Base-by-base conservation (phyloP, 2,797 vertebrate species). In the Poecilia velifera region DNA sequence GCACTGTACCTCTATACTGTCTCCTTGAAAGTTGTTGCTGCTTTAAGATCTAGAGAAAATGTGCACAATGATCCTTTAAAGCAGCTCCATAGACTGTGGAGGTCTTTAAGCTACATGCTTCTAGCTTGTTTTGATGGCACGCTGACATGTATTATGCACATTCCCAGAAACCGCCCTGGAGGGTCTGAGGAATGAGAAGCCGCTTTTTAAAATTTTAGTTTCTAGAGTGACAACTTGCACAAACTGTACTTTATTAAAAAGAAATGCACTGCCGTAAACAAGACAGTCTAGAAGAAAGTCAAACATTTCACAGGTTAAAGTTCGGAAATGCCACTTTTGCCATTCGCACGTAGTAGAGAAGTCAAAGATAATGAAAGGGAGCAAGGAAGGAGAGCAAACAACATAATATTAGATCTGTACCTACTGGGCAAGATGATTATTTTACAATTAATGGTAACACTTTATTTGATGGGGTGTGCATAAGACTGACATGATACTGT, bases 81-180 rank as follows among this genome's bases (percentile, higher is more conserved):
- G 62, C 62, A 41, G 64, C 36, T 41, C 64, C 34, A 41, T 8
- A 68, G 64, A 41, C 9, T 9, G 20, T 68, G 36, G 20, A 41
- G 36, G 36, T 36, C 64, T 68, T 68, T 25, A 68, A 68, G 39
- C 20, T 68, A 68, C 9, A 68, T 41, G 36, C 73, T 57, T 14
- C 51, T 41, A 53, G 9, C 34, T 57, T 45, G 25, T 77, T 46
- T 28, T 64, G 1, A 74, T 70, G 39, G 14, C 16, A 41, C 3
- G 22, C 59, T 70, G 14, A 68, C 64, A 68, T 68, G 64, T 68
- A 68, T 68, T 41, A 68, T 68, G 34, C 20, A 68, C 64, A 68
- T 41, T 68, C 64, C 64, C 64, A 68, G 64, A 41, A 68, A 68
- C 64, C 1, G 36, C 64, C 64, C 36, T 41, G 36, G 36, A 68